Base-by-base conservation (phyloP, 2,797 vertebrate species). In the Petrocephalus schoutedeni region DNA sequence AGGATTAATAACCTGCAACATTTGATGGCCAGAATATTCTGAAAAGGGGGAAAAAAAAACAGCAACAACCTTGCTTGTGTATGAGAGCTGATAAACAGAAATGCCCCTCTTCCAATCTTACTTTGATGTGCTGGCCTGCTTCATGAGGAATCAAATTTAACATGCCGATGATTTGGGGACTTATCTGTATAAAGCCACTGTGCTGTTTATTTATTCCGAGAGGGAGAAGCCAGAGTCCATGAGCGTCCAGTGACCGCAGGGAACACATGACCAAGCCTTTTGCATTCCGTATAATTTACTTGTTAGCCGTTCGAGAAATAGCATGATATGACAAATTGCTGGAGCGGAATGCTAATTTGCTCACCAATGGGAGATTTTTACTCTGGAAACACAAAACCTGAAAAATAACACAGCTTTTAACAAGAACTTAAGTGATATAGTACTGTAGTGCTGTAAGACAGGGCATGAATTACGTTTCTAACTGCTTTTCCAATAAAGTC, bases 181-280 rank as follows among this genome's bases (percentile, higher is more conserved):
- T 89, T 87, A 88, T 41, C 19, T 85, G 59, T 21, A 28, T 77
- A 80, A 80, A 87, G 67, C 28, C 28, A 67, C 32, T 57, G 59
- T 91, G 90, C 87, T 89, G 80, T 89, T 92, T 89, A 89, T 94
- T 93, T 93, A 94, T 93, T 91, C 90, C 90, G 89, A 91, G 86
- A 89, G 90, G 90, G 92, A 91, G 92, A 88, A 93, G 93, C 94
- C 93, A 93, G 91, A 90, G 90, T 90, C 91, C 92, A 92, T 92
- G 92, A 92, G 91, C 91, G 91, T 89, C 91, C 92, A 91, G 87
- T 87, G 87, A 88, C 90, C 91, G 92, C 85, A 71, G 89, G 91
- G 93, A 93, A 93, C 94, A 91, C 90, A 58, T 87, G 91, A 91
- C 91, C 93, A 93, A 90, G 82, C 56, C 91, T 91, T 94, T 93